Percentiles rank a stretch among this genome's conserved stretches.
These are phyloP conservation scores for Tachypleus tridentatus DNA, from an alignment of 1,140 invertebrate species.

Conservation along the genomic window DNA sequence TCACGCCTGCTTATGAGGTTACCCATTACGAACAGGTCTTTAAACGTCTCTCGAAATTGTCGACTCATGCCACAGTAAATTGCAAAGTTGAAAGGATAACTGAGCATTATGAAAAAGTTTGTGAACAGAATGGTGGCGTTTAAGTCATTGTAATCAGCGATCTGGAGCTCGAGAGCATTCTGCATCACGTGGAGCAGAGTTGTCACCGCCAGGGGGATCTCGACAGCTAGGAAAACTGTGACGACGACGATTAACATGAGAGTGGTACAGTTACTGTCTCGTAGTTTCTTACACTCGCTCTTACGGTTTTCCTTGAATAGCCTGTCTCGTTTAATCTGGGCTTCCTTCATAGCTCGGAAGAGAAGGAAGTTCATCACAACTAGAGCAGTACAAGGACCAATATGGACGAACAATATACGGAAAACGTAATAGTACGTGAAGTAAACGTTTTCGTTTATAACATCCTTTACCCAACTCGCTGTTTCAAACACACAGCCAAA, in stretches of 20 bases:
- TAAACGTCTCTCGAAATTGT: conserved; percentile 87
- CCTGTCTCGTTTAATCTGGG: conserved; percentile 62
- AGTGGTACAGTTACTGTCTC: conserved; percentile 82
- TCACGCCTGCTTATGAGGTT: conserved; percentile 34
- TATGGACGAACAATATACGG: conserved; percentile 77
- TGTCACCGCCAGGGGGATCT: conserved; percentile 77
- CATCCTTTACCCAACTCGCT: conserved; percentile 49
- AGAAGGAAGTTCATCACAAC: conserved; percentile 79
- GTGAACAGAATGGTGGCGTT: conserved; percentile 73
- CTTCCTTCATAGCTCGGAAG: conserved; percentile 66
- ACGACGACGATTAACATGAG: conserved; percentile 92
- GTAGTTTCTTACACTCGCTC: conserved; percentile 64
- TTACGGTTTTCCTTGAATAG: conserved; percentile 73
- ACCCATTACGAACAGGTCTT: conserved; percentile 53
- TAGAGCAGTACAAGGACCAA: conserved; percentile 74
- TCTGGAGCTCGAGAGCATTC: conserved; percentile 37
- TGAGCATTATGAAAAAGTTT: conserved; percentile 81
- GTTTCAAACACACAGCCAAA: conserved; percentile 9
- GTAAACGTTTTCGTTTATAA: conserved; percentile 54
- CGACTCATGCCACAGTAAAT: conserved; percentile 92
- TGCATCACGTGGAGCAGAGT: conserved; percentile 73
- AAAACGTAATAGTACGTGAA: conserved; percentile 69
- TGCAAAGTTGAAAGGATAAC: conserved; percentile 87
- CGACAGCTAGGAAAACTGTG: conserved; percentile 75
- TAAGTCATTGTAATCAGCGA: conserved; percentile 63